These are phyloP conservation scores for Palloptera scutellata DNA, from an alignment of 2,888 invertebrate genomes.

Conservation along the genomic window DNA sequence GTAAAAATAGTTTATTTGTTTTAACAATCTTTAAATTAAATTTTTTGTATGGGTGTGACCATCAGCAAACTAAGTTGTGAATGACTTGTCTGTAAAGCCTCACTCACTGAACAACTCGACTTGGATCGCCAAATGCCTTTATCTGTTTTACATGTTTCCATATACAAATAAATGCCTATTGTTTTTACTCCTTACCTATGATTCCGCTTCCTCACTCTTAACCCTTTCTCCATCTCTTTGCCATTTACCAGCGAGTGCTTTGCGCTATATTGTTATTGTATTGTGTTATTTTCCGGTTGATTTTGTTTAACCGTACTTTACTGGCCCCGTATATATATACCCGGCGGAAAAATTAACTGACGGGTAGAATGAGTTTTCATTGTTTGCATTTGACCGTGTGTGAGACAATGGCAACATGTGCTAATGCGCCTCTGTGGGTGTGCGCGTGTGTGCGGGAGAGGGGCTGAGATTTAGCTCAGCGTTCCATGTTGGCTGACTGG, in stretches of 20 bases:
- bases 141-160: conserved; percentile 13
- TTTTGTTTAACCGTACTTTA: conserved; percentile 13
- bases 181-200: neutral
- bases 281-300: conserved; percentile 25
- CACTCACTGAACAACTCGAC: no score
- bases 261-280: conserved; percentile 22
- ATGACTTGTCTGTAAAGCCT: no score
- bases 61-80: no score
- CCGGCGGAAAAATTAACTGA: neutral
- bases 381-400: conserved; percentile 25
- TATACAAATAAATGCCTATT: neutral
- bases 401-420: conserved; percentile 18
- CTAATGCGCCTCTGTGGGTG: neutral
- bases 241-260: neutral
- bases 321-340: conserved; percentile 2
- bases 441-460: neutral
- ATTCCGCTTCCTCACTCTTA: neutral
- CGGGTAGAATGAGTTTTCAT: neutral
- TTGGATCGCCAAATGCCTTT: neutral
- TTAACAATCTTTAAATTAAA: no score
- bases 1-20: no score
- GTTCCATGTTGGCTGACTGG: no score
- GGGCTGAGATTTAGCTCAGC: neutral
- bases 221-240: neutral
- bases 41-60: no score